Evolutionary conservation across 2,888 invertebrate species (phyloP).

Genomic region (Disparrhopalites patrizii): DNA sequence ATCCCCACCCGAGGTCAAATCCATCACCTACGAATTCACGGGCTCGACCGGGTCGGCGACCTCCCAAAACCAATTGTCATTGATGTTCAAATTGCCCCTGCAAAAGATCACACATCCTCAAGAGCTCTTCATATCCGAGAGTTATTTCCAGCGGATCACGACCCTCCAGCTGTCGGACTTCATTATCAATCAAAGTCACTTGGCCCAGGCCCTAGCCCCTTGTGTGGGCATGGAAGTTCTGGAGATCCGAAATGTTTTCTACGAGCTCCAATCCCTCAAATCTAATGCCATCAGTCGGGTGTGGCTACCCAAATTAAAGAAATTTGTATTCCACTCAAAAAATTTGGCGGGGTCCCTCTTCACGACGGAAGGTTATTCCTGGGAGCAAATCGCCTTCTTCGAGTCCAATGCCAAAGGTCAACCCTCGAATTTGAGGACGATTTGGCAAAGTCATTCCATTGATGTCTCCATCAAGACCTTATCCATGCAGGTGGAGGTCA

Average conservation of each 20-base stretch:
- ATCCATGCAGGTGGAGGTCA: slow-evolving; percentile 9
- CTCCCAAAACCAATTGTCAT: neutral
- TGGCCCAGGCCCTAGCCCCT: slow-evolving; percentile 4
- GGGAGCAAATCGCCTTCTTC: slow-evolving; percentile 22
- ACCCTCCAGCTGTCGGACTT: slow-evolving; percentile 10
- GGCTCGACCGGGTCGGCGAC: neutral
- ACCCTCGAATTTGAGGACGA: slow-evolving; percentile 9
- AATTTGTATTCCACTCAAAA: slow-evolving; percentile 12
- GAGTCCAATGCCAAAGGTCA: slow-evolving; percentile 9
- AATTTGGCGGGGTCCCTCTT: neutral
- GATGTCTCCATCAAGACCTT: slow-evolving; percentile 18
- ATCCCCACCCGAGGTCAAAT: neutral
- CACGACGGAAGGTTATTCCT: slow-evolving; percentile 17
- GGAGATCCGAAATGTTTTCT: slow-evolving; percentile 20
- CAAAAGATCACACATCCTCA: slow-evolving; percentile 12
- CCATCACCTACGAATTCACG: slow-evolving; percentile 13
- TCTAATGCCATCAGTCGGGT: neutral
- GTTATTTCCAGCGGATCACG: slow-evolving; percentile 19
- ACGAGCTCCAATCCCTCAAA: neutral
- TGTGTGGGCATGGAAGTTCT: slow-evolving; percentile 14
- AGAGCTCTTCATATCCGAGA: slow-evolving; percentile 20
- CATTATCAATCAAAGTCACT: slow-evolving; percentile 16
- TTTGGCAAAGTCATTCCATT: slow-evolving; percentile 14
- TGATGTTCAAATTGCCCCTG: neutral
- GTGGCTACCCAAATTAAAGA: slow-evolving; percentile 20